Conservation (phyloP, 2,113 vertebrate species). For the Mormyrus lacerda region DNA sequence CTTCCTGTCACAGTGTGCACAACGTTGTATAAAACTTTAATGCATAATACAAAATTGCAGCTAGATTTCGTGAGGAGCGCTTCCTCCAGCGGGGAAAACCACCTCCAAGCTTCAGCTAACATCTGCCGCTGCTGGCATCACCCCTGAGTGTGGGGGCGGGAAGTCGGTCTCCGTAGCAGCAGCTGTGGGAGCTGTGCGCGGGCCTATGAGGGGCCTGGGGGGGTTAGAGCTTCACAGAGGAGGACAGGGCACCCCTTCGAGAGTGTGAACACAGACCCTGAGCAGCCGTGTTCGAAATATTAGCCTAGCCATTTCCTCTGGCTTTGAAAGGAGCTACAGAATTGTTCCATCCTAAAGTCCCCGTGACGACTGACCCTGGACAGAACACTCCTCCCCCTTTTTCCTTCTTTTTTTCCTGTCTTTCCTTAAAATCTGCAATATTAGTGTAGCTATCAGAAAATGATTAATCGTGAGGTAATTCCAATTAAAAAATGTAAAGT, state of each 20-base stretch:
- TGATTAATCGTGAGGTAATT: not conserved
- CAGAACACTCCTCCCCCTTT: not conserved
- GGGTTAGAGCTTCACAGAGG: not conserved
- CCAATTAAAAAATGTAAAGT: not conserved
- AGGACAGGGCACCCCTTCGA: not conserved
- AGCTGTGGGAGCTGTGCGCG: not conserved
- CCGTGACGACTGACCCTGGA: not conserved
- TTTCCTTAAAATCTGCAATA: not conserved
- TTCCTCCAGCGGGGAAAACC: not conserved
- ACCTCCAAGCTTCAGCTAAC: not conserved
- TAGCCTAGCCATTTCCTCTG: not conserved
- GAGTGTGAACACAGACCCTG: not conserved
- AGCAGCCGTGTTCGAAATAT: not conserved
- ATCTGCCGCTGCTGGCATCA: not conserved
- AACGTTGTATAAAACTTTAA: not conserved
- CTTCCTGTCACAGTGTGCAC: not conserved
- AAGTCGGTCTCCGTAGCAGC: not conserved
- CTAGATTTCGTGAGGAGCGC: not conserved
- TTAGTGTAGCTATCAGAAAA: not conserved
- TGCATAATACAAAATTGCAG: not conserved
- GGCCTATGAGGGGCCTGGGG: not conserved
- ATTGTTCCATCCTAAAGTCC: constrained; percentile 14
- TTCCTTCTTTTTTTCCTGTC: constrained; percentile 4
- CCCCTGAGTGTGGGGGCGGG: not conserved
- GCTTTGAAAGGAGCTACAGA: not conserved